Evolutionary conservation across 2,113 vertebrate species (phyloP), one percentile per base, ranked within the genome.

Genomic region (Cacatua alba): DNA sequence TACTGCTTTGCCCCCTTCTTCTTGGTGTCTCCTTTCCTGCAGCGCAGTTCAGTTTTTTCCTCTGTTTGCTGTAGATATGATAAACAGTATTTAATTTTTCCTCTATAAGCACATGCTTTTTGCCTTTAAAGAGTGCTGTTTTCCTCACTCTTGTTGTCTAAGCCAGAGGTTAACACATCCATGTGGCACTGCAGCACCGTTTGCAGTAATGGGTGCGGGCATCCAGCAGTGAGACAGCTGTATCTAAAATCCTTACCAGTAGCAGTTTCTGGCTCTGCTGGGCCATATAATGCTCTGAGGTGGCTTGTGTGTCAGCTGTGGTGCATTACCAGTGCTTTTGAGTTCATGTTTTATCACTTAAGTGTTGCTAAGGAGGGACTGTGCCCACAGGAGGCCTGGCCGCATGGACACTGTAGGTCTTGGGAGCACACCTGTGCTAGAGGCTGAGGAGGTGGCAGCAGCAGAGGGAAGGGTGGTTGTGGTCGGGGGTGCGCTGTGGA

Each of bases 311-410:
- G 29, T 64, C 39, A 64, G n/a, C 49, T 76, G 31, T 7, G 44
- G 57, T 31, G 23, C 25, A 0, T 44, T 49, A 25, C 8, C 25
- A 20, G 64, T 3, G 24, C 46, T 57, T n/a, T 11, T 11, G 29
- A 29, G 48, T 21, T 24, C 0, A 1, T 37, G n/a, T 51, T 80
- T 37, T 28, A 6, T 48, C 25, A n/a, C 49, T 65, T 41, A 9
- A 0, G 9, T 53, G 71, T 86, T 46, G 31, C 72, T 0, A 1
- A 35, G 55, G 17, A 65, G 55, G 13, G 64, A 41, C 12, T 0
- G 3, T 60, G 52, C 6, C 28, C n/a, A 2, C 12, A 28, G 39
- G 52, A 64, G 46, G n/a, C 16, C 37, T 43, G 31, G 52, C 15
- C 8, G 14, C 35, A 7, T 3, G 7, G 1, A 7, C 60, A 39